These are phyloP conservation scores for Lophotis ruficrista DNA, from an alignment of 2,113 vertebrate species.

Conservation along the genomic window DNA sequence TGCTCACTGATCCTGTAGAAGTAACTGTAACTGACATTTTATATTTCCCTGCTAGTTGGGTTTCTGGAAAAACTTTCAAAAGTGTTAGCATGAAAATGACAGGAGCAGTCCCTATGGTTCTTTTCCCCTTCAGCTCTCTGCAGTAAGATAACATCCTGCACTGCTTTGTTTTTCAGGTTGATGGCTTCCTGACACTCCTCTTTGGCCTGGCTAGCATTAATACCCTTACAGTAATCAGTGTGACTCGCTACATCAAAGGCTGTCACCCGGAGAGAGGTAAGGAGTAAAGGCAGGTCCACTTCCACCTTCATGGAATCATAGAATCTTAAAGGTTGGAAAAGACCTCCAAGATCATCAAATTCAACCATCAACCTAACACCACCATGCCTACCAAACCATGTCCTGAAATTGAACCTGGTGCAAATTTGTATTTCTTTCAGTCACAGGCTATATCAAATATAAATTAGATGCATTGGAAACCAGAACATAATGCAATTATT, in stretches of 20 bases:
- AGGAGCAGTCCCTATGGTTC: neutral
- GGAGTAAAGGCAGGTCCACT: neutral
- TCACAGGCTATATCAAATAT: neutral
- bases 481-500: neutral
- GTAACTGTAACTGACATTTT: conserved; percentile 30
- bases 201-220: conserved; percentile 90
- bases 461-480: neutral
- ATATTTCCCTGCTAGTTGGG: neutral
- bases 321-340: too few relatives aligned
- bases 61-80: neutral
- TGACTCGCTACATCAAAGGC: conserved; percentile 88
- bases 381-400: too few relatives aligned
- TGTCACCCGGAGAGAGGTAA: conserved; percentile 84
- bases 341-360: too few relatives aligned
- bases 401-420: neutral
- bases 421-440: neutral
- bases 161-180: conserved; percentile 76
- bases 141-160: neutral
- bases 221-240: conserved; percentile 88
- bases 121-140: neutral
- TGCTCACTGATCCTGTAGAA: conserved; percentile 45
- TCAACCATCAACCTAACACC: too few relatives aligned
- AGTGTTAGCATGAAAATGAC: neutral
- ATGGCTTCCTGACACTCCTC: conserved; percentile 88
- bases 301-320: neutral